Conservation (phyloP, 1,140 invertebrate genomes). For the Scaptomyza graminum region DNA sequence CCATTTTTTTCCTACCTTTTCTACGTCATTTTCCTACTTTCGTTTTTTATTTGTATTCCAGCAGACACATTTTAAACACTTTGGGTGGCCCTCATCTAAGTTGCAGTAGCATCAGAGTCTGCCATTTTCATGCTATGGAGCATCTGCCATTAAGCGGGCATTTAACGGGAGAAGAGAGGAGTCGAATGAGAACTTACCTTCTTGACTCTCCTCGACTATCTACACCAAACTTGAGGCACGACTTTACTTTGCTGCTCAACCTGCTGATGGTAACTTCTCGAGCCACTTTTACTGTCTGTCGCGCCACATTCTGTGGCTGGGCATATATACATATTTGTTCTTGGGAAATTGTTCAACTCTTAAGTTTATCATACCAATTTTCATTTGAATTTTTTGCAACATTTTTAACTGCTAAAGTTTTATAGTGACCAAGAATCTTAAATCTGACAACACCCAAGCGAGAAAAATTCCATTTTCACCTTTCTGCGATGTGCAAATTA, state of each 20-base stretch:
- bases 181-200: not conserved
- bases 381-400: constrained; percentile 60
- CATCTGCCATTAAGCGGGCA: constrained; percentile 45
- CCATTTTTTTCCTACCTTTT: constrained; percentile 28
- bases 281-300: constrained; percentile 51
- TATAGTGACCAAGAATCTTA: no score
- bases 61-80: constrained; percentile 59
- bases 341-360: constrained; percentile 13
- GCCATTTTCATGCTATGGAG: constrained; percentile 21
- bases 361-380: constrained; percentile 47
- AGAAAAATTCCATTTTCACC: constrained; percentile 13
- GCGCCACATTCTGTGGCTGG: constrained; percentile 31
- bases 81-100: constrained; percentile 9
- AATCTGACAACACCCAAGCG: constrained; percentile 41
- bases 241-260: constrained; percentile 17
- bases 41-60: constrained; percentile 13
- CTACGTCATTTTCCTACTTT: constrained; percentile 36
- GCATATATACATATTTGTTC: no score
- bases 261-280: constrained; percentile 27
- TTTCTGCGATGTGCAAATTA: constrained; percentile 34
- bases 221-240: constrained; percentile 33
- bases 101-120: constrained; percentile 13
- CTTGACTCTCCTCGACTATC: constrained; percentile 16
- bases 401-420: constrained; percentile 60
- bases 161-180: not conserved